A percentile compares a stretch with the other conserved stretches of the same genome.
Evolutionary conservation across 2,797 vertebrate genomes (phyloP).

Genomic region (Mionectes olivaceus): DNA sequence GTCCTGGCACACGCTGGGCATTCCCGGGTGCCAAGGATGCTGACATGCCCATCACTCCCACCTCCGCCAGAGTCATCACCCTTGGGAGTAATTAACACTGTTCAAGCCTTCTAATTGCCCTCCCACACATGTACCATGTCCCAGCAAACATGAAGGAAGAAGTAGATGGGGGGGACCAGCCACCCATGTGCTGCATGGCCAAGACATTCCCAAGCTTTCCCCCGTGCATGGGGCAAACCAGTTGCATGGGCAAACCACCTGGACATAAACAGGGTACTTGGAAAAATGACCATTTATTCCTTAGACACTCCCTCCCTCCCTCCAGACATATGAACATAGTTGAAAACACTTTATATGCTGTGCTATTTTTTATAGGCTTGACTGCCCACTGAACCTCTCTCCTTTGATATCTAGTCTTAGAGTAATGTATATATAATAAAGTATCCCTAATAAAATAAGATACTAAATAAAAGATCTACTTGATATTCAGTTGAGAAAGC

Average conservation of each 20-base stretch:
- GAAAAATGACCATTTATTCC: neutral
- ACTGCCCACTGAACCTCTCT: neutral
- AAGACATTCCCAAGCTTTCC: neutral
- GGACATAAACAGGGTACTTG: neutral
- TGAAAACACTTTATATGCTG: neutral
- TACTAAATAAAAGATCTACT: neutral
- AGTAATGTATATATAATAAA: neutral
- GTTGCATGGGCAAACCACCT: neutral
- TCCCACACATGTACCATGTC: neutral
- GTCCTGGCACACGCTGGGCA: constrained; percentile 46
- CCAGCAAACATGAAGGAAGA: neutral
- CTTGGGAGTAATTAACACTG: neutral
- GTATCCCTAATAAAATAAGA: neutral
- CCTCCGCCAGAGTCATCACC: neutral
- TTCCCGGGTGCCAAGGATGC: neutral
- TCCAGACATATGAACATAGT: neutral
- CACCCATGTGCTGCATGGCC: fast-evolving
- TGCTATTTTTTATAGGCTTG: neutral
- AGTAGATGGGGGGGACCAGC: neutral
- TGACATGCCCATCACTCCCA: neutral
- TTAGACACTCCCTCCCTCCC: neutral
- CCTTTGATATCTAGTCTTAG: neutral
- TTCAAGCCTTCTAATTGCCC: neutral
- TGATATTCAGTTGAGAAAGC: neutral
- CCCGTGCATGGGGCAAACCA: neutral